A percentile compares a stretch with the other conserved stretches of the same genome.
Evolutionary conservation across 2,113 vertebrate species (phyloP).

Genomic region (Parotia lawesii): DNA sequence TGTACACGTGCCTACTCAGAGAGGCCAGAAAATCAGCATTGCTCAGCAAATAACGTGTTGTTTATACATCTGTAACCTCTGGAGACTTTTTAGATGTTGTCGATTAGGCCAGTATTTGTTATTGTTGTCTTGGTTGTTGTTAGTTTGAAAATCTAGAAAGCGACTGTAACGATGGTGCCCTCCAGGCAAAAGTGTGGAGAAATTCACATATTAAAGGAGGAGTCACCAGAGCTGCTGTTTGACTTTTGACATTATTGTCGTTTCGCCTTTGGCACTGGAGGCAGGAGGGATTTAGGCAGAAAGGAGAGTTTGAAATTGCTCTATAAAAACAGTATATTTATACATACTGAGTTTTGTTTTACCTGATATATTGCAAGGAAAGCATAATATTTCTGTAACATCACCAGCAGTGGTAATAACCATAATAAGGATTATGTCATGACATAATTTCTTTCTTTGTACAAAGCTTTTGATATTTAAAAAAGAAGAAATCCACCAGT

Average conservation of each 20-base stretch:
- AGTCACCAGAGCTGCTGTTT: not conserved
- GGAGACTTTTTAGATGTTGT: not conserved
- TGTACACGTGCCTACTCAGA: fast-evolving
- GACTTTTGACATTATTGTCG: not conserved
- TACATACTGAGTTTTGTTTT: not conserved
- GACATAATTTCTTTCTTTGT: not conserved
- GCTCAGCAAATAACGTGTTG: not conserved
- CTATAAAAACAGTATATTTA: not conserved
- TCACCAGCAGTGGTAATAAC: not conserved
- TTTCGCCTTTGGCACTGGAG: not conserved
- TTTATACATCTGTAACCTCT: not conserved
- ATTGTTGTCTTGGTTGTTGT: not conserved
- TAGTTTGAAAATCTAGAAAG: not conserved
- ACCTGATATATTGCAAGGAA: not conserved
- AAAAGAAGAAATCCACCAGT: not conserved
- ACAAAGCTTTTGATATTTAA: not conserved
- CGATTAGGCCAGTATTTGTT: not conserved
- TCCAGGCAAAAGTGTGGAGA: not conserved
- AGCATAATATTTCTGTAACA: not conserved
- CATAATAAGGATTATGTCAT: fast-evolving
- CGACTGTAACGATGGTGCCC: not conserved
- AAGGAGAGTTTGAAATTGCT: not conserved
- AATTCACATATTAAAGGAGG: not conserved
- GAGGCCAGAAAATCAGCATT: not conserved
- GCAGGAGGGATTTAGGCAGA: not conserved